These are phyloP conservation scores for Cyclura pinguis DNA, from an alignment of 2,797 vertebrate genomes.

Conservation along the genomic window DNA sequence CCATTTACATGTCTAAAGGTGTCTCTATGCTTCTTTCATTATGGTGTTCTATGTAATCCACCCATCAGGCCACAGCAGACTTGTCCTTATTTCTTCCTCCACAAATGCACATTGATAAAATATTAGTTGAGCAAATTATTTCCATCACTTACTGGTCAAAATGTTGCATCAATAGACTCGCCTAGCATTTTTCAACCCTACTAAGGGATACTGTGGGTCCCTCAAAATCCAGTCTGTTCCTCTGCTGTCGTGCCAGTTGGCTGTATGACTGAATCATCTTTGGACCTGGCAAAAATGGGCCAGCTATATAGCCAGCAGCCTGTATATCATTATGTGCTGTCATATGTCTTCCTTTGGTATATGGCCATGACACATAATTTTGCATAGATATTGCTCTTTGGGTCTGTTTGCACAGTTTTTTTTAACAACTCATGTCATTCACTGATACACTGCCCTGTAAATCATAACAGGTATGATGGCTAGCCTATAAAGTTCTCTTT, in stretches of 20 bases:
- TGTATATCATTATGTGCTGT: neutral
- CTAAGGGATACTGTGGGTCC: neutral
- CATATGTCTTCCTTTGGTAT: neutral
- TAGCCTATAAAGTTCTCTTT: neutral
- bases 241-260: neutral
- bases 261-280: neutral
- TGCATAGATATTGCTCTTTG: neutral
- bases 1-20: neutral
- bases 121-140: neutral
- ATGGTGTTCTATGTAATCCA: neutral
- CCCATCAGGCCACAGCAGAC: neutral
- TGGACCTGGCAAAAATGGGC: too few relatives aligned
- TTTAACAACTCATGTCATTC: neutral
- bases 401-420: neutral
- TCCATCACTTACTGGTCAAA: neutral
- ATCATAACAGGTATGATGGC: neutral
- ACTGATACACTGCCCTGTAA: neutral
- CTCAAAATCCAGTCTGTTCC: neutral
- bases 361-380: neutral
- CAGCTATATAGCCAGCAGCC: too few relatives aligned
- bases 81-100: neutral
- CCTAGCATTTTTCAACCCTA: neutral
- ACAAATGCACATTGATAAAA: neutral
- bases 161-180: neutral
- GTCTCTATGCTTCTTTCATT: neutral